Conservation (phyloP, 2,113 vertebrate genomes). For the Calonectris borealis region DNA sequence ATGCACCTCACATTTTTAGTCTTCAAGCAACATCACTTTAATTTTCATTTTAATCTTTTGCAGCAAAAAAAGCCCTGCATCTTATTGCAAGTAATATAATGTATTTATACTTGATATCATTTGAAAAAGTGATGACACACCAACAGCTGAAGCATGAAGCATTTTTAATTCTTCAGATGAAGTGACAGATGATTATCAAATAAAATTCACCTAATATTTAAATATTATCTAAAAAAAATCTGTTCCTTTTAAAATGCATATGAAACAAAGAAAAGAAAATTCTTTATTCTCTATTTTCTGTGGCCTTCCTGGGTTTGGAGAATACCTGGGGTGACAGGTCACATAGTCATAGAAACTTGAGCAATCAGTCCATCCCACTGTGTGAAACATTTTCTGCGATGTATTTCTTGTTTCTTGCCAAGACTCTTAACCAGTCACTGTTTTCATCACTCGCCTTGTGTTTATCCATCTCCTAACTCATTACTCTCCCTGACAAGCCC, state of each 20-base stretch:
- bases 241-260: neutral
- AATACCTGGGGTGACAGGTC: neutral
- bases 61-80: slow-evolving; percentile 50
- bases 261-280: neutral
- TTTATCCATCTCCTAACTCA: slow-evolving; percentile 54
- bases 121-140: slow-evolving; percentile 64
- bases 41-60: slow-evolving; percentile 48
- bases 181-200: slow-evolving; percentile 58
- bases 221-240: neutral
- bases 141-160: slow-evolving; percentile 67
- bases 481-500: slow-evolving; percentile 24
- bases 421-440: neutral
- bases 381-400: neutral
- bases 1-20: neutral
- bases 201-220: slow-evolving; percentile 39
- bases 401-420: slow-evolving; percentile 8
- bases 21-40: neutral
- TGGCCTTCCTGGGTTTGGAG: neutral
- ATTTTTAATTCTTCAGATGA: slow-evolving; percentile 60
- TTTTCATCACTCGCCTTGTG: slow-evolving; percentile 50
- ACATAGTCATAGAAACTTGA: neutral
- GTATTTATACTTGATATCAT: slow-evolving; percentile 73
- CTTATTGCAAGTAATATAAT: slow-evolving; percentile 71
- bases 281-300: neutral
- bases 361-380: neutral